These are phyloP conservation scores for Magallana ariakensis DNA, from an alignment of 1,140 invertebrate genomes.

Conservation along the genomic window DNA sequence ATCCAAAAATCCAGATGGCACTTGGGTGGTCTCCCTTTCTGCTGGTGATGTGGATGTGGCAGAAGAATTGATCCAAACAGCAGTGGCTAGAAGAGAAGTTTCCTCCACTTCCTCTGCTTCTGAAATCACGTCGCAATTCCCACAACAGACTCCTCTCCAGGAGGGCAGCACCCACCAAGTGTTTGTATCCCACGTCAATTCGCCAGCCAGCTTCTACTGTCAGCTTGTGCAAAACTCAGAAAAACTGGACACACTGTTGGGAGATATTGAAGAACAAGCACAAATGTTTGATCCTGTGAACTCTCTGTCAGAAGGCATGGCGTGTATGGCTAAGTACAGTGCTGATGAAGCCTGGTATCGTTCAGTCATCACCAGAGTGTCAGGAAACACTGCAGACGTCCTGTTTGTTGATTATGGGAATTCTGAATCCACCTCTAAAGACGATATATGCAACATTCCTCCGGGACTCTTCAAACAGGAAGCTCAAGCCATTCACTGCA, in stretches of 20 bases:
- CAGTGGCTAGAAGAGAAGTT: slow-evolving; percentile 60
- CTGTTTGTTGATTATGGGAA: slow-evolving; percentile 83
- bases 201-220: slow-evolving; percentile 66
- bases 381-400: slow-evolving; percentile 72
- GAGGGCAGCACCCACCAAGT: slow-evolving; percentile 49
- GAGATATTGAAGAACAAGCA: slow-evolving; percentile 57
- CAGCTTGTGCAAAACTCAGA: slow-evolving; percentile 67
- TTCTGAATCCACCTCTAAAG: slow-evolving; percentile 73
- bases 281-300: slow-evolving; percentile 39
- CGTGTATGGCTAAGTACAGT: slow-evolving; percentile 87
- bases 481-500: slow-evolving; percentile 65
- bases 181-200: slow-evolving; percentile 66
- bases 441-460: slow-evolving; percentile 58
- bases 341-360: slow-evolving; percentile 87
- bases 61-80: slow-evolving; percentile 64
- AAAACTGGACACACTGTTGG: slow-evolving; percentile 80
- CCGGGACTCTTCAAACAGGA: slow-evolving; percentile 60
- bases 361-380: slow-evolving; percentile 82
- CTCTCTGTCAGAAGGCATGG: slow-evolving; percentile 79
- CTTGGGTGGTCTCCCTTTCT: slow-evolving; percentile 60
- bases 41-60: slow-evolving; percentile 61
- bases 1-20: slow-evolving; percentile 47
- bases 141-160: not conserved
- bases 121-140: not conserved
- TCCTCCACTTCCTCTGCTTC: not conserved